Conservation (phyloP, 2,797 vertebrate species). For the Spinibarbus caldwelli region DNA sequence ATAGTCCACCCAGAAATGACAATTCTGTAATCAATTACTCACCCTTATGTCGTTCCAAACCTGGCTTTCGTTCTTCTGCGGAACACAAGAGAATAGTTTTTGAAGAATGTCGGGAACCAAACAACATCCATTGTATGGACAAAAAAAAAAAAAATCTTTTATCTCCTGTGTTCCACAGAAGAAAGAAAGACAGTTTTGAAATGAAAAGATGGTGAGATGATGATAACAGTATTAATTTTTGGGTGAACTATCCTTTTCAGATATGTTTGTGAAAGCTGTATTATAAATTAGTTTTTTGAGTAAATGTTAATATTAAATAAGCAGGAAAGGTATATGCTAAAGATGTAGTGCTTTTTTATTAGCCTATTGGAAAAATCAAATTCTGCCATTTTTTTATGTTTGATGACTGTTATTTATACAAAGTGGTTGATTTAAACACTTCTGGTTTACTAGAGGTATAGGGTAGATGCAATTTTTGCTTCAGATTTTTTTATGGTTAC, state of each 20-base stretch:
- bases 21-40: background rate
- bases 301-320: background rate
- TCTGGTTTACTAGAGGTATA: background rate
- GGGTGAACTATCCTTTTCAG: background rate
- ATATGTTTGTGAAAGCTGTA: background rate
- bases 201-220: background rate
- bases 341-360: background rate
- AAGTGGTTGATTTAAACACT: background rate
- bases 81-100: background rate
- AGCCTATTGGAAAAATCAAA: background rate
- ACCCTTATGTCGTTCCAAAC: background rate
- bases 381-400: background rate
- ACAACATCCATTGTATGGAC: background rate
- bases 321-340: background rate
- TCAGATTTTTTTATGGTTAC: background rate
- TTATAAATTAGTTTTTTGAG: background rate
- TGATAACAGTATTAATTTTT: background rate
- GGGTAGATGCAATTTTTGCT: background rate
- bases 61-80: background rate
- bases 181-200: background rate
- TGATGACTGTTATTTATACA: background rate
- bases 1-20: background rate
- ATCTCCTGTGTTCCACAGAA: background rate
- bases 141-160: background rate
- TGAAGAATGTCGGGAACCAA: background rate